phyloP scores from a whole-genome alignment of 2,113 vertebrate genomes.

The Phrynocephalus versicolor region DNA sequence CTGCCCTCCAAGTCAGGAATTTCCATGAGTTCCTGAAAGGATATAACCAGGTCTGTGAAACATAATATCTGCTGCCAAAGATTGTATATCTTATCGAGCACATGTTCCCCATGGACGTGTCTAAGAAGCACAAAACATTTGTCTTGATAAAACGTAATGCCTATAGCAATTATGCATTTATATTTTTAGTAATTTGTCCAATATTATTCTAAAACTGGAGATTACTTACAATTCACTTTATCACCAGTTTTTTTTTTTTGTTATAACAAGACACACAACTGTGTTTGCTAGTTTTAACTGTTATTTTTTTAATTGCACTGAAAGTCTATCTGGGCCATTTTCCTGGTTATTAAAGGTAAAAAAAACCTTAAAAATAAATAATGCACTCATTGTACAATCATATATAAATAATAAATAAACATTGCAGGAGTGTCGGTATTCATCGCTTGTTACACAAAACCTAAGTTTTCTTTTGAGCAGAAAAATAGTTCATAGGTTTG shows the following conservation, averaged over 20 bases:
- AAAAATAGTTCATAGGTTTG: background rate
- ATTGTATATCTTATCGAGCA: constrained; percentile 48
- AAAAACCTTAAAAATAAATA: background rate
- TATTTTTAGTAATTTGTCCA: constrained; percentile 5
- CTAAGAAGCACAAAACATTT: constrained; percentile 15
- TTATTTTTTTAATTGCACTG: background rate
- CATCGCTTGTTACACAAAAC: background rate
- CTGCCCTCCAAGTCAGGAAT: constrained; percentile 41
- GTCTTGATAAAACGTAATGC: background rate
- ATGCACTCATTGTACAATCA: background rate
- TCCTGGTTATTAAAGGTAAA: background rate
- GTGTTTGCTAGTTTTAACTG: background rate
- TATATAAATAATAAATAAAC: background rate
- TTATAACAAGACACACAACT: background rate
- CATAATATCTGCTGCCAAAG: constrained; percentile 24
- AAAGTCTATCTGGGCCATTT: background rate
- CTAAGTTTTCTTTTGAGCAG: background rate
- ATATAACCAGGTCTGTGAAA: constrained; percentile 42
- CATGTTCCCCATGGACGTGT: constrained; percentile 21
- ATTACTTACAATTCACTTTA: constrained; percentile 1
- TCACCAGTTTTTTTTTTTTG: background rate
- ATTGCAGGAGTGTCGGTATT: background rate
- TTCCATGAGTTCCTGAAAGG: constrained; percentile 55
- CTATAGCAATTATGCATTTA: constrained; percentile 15
- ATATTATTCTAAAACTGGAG: background rate